Conservation (phyloP, 2,113 vertebrate species). For the Percopsis transmontana region DNA sequence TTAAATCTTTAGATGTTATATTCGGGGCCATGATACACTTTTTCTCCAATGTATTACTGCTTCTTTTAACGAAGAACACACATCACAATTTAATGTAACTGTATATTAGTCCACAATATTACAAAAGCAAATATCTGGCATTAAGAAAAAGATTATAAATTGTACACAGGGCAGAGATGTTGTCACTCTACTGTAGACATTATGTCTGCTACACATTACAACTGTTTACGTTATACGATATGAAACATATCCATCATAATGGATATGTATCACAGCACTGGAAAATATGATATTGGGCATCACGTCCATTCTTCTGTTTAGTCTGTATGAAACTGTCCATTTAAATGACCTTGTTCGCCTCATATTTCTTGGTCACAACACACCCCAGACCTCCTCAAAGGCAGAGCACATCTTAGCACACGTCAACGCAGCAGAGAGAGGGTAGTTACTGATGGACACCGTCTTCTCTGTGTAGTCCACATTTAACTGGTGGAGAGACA, state of each 20-base stretch:
- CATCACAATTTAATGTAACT: conserved; percentile 38
- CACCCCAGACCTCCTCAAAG: conserved; percentile 94
- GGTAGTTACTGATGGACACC: conserved; percentile 95
- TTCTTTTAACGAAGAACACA: conserved; percentile 19
- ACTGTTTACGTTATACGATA: neutral
- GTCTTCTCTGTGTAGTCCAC: conserved; percentile 93
- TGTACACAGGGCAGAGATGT: neutral
- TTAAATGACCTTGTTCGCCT: neutral
- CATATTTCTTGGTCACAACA: conserved; percentile 76
- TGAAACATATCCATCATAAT: conserved; percentile 8
- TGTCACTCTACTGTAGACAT: neutral
- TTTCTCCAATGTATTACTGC: neutral
- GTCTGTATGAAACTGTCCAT: conserved; percentile 19
- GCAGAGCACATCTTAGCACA: conserved; percentile 95
- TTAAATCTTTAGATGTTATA: neutral
- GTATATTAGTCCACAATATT: neutral
- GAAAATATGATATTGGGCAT: neutral
- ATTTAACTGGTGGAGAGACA: conserved; percentile 75
- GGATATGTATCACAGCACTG: conserved; percentile 5
- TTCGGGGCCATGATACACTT: neutral
- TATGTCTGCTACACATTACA: conserved; percentile 1
- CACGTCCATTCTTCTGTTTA: conserved; percentile 13
- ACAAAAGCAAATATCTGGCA: conserved; percentile 20
- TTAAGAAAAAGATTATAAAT: conserved; percentile 11
- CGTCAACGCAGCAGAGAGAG: conserved; percentile 93